Base-by-base conservation (phyloP, 2,888 invertebrate genomes). In the Epirrita christyi region DNA sequence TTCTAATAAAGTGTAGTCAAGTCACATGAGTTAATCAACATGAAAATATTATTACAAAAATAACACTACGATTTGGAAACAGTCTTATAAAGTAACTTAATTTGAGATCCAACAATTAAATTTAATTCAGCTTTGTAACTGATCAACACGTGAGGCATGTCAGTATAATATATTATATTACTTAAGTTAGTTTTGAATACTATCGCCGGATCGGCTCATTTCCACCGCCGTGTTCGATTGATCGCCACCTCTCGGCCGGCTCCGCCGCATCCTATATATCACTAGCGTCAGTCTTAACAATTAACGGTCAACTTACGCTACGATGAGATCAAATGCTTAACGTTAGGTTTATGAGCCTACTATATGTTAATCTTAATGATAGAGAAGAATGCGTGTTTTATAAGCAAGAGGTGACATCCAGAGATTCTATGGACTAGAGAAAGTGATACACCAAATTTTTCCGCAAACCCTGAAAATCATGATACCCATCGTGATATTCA, bases 241-340 rank as follows among this genome's bases (percentile, higher is more conserved):
- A 63, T 62, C 68, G 66, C 70, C 71, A 63, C 58, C 67, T 59
- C 69, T 65, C 61, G 61, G 64, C 67, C 62, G 64, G 61, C 46
- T 59, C 71, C 66, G 61, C 59, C 69, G 67, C 67, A 57, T 67
- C 64, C 70, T 70, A 70, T 67, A 62, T 66, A 71, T 67, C 70
- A 74, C 80, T 78, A 72, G 69, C 71, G 71, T 80, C 81, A 81
- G 82, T 81, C 85, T 83, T 83, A 83, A 62, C 60, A 67, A 70
- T 72, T 72, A 71, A 76, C 64, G 55, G 62, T 64, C 72, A 72
- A 55, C 76, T 78, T 78, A 76, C 65, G 66, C 74, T 76, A 79
- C 55, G 4, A 21, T 57, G 63, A 67, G 57, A 65, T 64, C 66
- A 59, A 61, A 55, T 55, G 58, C 64, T 62, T 62, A 67, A 52